Evolutionary conservation across 2,888 invertebrate species (phyloP).

Genomic region (Agrochola macilenta): DNA sequence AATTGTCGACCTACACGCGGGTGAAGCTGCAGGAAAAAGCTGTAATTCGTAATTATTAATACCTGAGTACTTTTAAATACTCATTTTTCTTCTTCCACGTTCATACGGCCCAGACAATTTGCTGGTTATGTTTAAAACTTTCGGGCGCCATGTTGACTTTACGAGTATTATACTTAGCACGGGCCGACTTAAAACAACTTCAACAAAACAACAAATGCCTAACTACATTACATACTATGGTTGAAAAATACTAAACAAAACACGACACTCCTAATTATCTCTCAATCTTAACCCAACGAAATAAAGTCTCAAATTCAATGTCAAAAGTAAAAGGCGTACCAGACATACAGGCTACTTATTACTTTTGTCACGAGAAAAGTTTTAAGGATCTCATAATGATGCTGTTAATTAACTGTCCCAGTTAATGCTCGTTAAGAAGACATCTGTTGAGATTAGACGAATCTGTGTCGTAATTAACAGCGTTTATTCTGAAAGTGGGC

Average conservation of each 20-base stretch:
- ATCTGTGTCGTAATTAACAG: background rate
- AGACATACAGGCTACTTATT: background rate
- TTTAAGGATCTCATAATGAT: conserved; percentile 39
- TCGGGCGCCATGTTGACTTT: background rate
- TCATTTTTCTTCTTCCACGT: no score
- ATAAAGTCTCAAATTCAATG: background rate
- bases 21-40: no score
- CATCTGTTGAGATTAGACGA: conserved; percentile 7
- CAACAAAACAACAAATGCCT: background rate
- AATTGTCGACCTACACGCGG: no score
- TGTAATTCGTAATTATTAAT: no score
- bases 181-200: background rate
- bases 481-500: no score
- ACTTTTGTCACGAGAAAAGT: conserved; percentile 37
- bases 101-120: no score
- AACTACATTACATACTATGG: background rate
- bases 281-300: background rate
- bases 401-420: conserved; percentile 39
- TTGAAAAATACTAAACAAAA: background rate
- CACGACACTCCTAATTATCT: background rate
- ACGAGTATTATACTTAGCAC: background rate
- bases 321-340: background rate
- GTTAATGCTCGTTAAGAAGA: conserved; percentile 25
- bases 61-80: no score
- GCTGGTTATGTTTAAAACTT: no score